Base-by-base conservation (phyloP, 1,140 invertebrate species). In the Caenorhabditis brenneri region DNA sequence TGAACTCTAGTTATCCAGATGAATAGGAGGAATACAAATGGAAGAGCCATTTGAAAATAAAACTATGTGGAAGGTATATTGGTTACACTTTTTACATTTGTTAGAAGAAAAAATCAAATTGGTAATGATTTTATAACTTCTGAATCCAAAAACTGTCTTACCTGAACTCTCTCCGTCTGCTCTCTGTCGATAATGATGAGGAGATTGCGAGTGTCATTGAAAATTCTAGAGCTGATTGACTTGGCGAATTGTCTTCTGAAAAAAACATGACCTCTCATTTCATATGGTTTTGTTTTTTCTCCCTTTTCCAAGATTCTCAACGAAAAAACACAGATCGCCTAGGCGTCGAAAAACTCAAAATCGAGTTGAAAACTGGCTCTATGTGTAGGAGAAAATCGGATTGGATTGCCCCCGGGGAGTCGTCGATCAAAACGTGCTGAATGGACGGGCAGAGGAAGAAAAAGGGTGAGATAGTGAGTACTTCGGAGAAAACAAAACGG, bases 111-210 rank as follows among this genome's bases (percentile, higher is more conserved):
- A n/a, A n/a, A n/a, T n/a, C n/a, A n/a, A n/a, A n/a, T n/a, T n/a
- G n/a, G n/a, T n/a, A n/a, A n/a, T n/a, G 22, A 16, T 51, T n/a
- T 51, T 1, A 51, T 19, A 9, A 46, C 16, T n/a, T n/a, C 19
- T 51, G 48, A 19, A 19, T 51, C 6, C 19, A 4, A 51, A 7
- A n/a, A n/a, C 49, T 51, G n/a, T 42, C 83, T 31, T 36, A 86
- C 85, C 82, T 86, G 85, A 36, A 86, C 85, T 33, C 85, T 48
- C 39, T 86, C 84, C 3, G 85, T 86, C 29, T 86, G 85, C 27
- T 86, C 85, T 19, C 80, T 78, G 79, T 86, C 85, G 46, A 86
- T 86, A 19, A 86, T 86, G 46, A 86, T 86, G 24, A 86, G 80
- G 22, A 86, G 84, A 48, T 86, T 86, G 48, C 83, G 79, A 2